Conservation (phyloP, 2,797 vertebrate genomes). For the Myotis pilosus region DNA sequence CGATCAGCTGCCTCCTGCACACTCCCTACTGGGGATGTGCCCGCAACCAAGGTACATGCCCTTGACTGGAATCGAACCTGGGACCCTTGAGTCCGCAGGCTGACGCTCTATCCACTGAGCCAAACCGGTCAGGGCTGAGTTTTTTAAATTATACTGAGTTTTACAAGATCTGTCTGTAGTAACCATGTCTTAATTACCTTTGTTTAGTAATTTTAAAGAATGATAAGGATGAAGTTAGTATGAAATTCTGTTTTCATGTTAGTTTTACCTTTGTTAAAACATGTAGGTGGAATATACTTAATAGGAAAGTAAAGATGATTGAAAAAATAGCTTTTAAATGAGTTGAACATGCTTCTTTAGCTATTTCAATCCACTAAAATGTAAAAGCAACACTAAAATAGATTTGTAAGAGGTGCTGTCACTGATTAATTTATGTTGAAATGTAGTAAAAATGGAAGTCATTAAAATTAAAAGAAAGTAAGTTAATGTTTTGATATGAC, state of each 20-base stretch:
- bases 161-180: conserved; percentile 51
- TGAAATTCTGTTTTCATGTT: neutral
- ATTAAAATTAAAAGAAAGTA: conserved; percentile 81
- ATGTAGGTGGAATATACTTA: conserved; percentile 54
- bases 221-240: conserved; percentile 23
- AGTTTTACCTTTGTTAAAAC: conserved; percentile 48
- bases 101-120: too few relatives aligned
- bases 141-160: conserved; percentile 1
- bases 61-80: too few relatives aligned
- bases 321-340: conserved; percentile 20
- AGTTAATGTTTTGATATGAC: conserved; percentile 78
- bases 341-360: neutral
- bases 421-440: conserved; percentile 82
- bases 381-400: conserved; percentile 68
- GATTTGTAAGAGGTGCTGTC: conserved; percentile 77
- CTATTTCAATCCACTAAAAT: conserved; percentile 45
- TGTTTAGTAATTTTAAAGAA: neutral
- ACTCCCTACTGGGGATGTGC: too few relatives aligned
- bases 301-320: conserved; percentile 41
- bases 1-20: too few relatives aligned
- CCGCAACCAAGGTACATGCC: too few relatives aligned
- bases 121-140: neutral
- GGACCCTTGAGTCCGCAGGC: too few relatives aligned
- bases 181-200: conserved; percentile 42
- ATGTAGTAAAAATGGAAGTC: conserved; percentile 78